Base-by-base conservation (phyloP, 2,113 vertebrate genomes). In the Phaetusa simplex region DNA sequence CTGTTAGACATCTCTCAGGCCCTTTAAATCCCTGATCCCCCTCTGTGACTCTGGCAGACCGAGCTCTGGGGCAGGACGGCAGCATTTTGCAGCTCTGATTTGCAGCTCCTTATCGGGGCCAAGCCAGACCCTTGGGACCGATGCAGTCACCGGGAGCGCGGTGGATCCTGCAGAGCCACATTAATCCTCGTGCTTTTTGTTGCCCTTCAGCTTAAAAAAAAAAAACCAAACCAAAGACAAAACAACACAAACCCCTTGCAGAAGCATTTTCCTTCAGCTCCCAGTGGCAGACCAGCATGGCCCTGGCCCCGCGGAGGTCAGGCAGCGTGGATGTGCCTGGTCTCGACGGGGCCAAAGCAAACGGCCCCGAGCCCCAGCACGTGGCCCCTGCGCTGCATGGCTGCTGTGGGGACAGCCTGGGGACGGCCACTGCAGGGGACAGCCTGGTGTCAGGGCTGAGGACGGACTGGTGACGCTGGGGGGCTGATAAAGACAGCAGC, bases 271-370 rank as follows among this genome's bases (percentile, higher is more conserved):
- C 53, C 30, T 70, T 3, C 4, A 55, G 38, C 32, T 26, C 50
- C 30, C 69, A 38, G 78, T 16, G 12, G 78, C 47, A 42, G 26
- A 34, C 22, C 56, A 49, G 66, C 42, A 11, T 2, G 22, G 55
- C 19, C 27, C 40, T 7, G 0, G 55, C 29, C 24, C 36, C 2
- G 12, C 0, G 0, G 49, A 64, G 50, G 16, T 43, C n/a, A 43
- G 42, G 64, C 32, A 58, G 30, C 12, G 1, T 9, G 52, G 42
- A 80, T 21, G 62, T 36, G 38, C 40, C 69, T 23, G 42, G 29
- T 30, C 73, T 30, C 61, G 40, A 5, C 0, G 3, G 73, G 61
- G 45, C 26, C 56, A 34, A 81, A 58, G 38, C 14, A 34, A 82
- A 67, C 50, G 61, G 32, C n/a, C 50, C 70, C 2, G 1, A 7